Evolutionary conservation across 2,797 vertebrate genomes (phyloP), one percentile per base, ranked within the genome.

Genomic region (Semaprochilodus insignis): DNA sequence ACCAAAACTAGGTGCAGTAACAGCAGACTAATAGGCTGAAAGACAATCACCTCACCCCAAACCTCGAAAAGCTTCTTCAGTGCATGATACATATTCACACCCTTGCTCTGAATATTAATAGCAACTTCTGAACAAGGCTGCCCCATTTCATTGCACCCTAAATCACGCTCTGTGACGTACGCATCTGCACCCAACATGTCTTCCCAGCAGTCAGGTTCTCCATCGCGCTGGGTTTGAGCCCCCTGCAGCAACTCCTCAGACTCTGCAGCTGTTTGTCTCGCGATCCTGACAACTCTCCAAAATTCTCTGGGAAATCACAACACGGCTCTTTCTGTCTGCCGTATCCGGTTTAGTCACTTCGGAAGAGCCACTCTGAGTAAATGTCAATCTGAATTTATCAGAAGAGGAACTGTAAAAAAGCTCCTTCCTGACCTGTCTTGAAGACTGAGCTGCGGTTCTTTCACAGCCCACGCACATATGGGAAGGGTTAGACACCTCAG

Each of bases 171-270:
- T 40, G 51, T 31, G 44, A 31, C 31, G 27, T 52, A 36, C n/a
- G 52, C 81, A 85, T 83, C 70, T 87, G 83, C 63, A 77, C 67
- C 48, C 67, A 80, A 77, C 74, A 73, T 81, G 81, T 85, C 81
- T 62, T 48, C 57, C 65, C 65, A 62, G 78, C 70, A 57, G 71
- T 54, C 66, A 21, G 74, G 80, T 57, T 81, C 71, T 57, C 71
- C 82, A 78, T 67, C 77, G 77, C 66, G 16, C 55, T 81, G 60
- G 60, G 55, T 40, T 19, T 74, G 23, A 65, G 40, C 74, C 77
- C 72, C 36, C 78, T 67, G 59, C 36, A 81, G 82, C 75, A 75
- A 71, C 57, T 75, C 52, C 60, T 81, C 73, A 51, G 13, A 55
- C 72, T 71, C 25, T 74, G 60, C 82, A 85, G 81, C 77, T 85